A percentile compares a stretch with the other conserved stretches of the same genome.
Evolutionary conservation across 2,113 vertebrate species (phyloP).

Genomic region (Crotalus tigris): DNA sequence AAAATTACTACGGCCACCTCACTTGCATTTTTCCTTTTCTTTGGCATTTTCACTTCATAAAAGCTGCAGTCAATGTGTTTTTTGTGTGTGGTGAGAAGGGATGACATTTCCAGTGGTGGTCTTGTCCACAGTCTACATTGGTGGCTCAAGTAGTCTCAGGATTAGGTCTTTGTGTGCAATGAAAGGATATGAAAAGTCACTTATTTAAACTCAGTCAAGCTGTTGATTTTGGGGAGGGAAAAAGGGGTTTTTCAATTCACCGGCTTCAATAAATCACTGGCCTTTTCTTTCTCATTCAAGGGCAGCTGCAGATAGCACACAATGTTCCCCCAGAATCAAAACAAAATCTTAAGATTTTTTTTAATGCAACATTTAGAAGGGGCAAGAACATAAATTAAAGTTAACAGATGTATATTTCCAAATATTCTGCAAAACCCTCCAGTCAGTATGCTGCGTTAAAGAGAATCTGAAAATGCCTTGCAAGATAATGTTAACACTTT

Average conservation of each 20-base stretch:
- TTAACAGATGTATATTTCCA: slow-evolving; percentile 34
- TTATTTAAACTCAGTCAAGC: slow-evolving; percentile 97
- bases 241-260: slow-evolving; percentile 85
- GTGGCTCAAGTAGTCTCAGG: slow-evolving; percentile 93
- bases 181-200: slow-evolving; percentile 99
- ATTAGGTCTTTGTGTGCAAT: slow-evolving; percentile 91
- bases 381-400: slow-evolving; percentile 50
- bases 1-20: slow-evolving; percentile 86
- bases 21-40: slow-evolving; percentile 85
- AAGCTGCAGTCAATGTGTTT: slow-evolving; percentile 93
- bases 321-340: slow-evolving; percentile 54
- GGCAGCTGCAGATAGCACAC: slow-evolving; percentile 68
- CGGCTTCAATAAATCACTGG: slow-evolving; percentile 82
- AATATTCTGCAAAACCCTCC: slow-evolving; percentile 40
- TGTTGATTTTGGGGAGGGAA: slow-evolving; percentile 81
- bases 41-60: slow-evolving; percentile 94
- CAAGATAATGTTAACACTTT: neutral
- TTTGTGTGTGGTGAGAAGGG: slow-evolving; percentile 84
- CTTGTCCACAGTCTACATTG: slow-evolving; percentile 86
- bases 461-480: neutral
- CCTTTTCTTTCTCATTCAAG: slow-evolving; percentile 60
- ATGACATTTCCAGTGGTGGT: slow-evolving; percentile 90
- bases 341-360: slow-evolving; percentile 36
- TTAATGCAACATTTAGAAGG: neutral
- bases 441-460: slow-evolving; percentile 27